These are phyloP conservation scores for Microtus montanus DNA, from an alignment of 2,113 vertebrate genomes.

Conservation along the genomic window DNA sequence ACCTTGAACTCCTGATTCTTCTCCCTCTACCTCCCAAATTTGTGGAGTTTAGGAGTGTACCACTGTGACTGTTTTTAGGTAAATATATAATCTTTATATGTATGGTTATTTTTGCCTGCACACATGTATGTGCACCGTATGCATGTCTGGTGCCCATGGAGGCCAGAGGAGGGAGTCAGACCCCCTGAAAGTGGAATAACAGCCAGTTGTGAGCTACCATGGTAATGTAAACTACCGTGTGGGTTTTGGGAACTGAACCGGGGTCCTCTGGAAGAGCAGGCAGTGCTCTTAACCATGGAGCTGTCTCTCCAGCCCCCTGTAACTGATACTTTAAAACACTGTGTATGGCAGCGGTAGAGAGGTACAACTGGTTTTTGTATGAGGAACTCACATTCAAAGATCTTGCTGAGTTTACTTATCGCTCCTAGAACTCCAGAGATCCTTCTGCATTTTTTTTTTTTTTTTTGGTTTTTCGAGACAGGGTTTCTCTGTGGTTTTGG, in stretches of 20 bases:
- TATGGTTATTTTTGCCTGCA: neutral
- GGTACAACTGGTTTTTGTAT: neutral
- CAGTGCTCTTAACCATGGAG: neutral
- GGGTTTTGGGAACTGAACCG: neutral
- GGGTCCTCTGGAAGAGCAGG: neutral
- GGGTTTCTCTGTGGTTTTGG: too few species aligned
- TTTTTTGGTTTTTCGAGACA: too few species aligned
- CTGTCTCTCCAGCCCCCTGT: neutral
- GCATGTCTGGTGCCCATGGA: neutral
- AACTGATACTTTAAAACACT: neutral
- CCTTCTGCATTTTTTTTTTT: neutral
- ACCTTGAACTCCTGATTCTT: neutral
- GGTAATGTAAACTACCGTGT: neutral
- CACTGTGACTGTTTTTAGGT: neutral
- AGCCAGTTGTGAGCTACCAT: neutral
- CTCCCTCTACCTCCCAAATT: neutral
- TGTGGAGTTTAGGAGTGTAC: neutral
- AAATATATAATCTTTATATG: neutral
- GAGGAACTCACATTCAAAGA: neutral
- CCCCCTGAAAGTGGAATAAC: neutral
- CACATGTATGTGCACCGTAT: rapidly evolving
- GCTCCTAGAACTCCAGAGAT: neutral
- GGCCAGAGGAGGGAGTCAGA: neutral
- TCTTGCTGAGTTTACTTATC: neutral
- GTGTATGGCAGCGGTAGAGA: neutral